These are phyloP conservation scores for Phyto melanocephala DNA, from an alignment of 2,888 invertebrate genomes.

Conservation along the genomic window DNA sequence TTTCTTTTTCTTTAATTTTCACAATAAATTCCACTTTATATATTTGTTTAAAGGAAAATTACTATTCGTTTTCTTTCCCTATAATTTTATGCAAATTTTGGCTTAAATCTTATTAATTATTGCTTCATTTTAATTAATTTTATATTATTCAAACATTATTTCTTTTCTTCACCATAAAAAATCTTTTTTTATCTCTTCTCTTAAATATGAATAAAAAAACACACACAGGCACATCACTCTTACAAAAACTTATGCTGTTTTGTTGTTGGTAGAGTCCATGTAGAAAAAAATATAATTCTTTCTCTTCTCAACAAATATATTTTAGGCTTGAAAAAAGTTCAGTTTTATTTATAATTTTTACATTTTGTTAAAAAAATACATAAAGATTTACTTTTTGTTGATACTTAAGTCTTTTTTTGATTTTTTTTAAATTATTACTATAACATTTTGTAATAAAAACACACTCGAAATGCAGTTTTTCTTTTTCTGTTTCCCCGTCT, in stretches of 20 bases:
- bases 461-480: conserved; percentile 43
- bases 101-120: conserved; percentile 15
- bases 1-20: not conserved
- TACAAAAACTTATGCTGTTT: conserved; percentile 50
- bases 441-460: conserved; percentile 25
- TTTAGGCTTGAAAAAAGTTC: conserved; percentile 6
- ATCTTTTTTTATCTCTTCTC: conserved; percentile 58
- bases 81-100: conserved; percentile 7
- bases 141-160: conserved; percentile 34
- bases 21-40: no score
- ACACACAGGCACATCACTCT: conserved; percentile 14
- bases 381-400: not conserved
- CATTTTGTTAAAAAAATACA: not conserved
- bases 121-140: conserved; percentile 45
- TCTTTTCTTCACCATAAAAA: conserved; percentile 43
- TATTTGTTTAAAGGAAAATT: not conserved
- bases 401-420: not conserved
- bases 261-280: conserved; percentile 48
- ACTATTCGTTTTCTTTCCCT: not conserved
- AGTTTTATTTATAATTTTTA: conserved; percentile 11
- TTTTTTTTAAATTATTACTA: not conserved
- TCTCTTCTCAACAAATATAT: conserved; percentile 26
- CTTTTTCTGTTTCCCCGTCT: conserved; percentile 22
- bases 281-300: conserved; percentile 35
- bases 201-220: conserved; percentile 40